A percentile compares a stretch with the other conserved stretches of the same genome.
phyloP scores from a whole-genome alignment of 2,113 vertebrate genomes.

The Nothoprocta pentlandii region DNA sequence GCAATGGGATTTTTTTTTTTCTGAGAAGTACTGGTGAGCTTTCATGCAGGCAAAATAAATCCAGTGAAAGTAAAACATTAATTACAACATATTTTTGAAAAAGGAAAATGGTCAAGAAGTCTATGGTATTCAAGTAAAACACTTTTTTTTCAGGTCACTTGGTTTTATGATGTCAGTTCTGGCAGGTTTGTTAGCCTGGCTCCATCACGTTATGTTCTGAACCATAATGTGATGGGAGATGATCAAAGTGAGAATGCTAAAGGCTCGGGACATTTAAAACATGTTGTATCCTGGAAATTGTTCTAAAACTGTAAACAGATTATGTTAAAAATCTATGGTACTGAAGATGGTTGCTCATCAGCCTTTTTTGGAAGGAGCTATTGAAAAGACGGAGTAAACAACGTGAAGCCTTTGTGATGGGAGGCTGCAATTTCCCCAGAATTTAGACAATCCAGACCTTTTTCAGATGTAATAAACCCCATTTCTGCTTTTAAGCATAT shows the following conservation, averaged over 20 bases:
- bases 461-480: constrained; percentile 31
- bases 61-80: constrained; percentile 17
- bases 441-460: constrained; percentile 6
- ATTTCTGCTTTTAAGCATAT: constrained; percentile 47
- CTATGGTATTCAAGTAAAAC: neutral
- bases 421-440: neutral
- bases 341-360: constrained; percentile 54
- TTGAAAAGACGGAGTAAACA: constrained; percentile 64
- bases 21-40: neutral
- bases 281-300: constrained; percentile 67
- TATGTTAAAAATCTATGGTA: constrained; percentile 67
- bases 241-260: constrained; percentile 71
- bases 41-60: constrained; percentile 16
- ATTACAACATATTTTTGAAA: neutral
- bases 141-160: constrained; percentile 44
- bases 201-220: constrained; percentile 63
- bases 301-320: constrained; percentile 68
- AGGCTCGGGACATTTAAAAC: constrained; percentile 65
- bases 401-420: constrained; percentile 47
- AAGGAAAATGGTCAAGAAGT: neutral
- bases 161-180: constrained; percentile 68
- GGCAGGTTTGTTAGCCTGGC: constrained; percentile 63
- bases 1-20: neutral
- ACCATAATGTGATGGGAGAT: constrained; percentile 56
- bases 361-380: constrained; percentile 59